Evolutionary conservation across 30 jellyfish, hydroid and myxozoan genomes (phyloP).

Genomic region (Aurelia aurita): DNA sequence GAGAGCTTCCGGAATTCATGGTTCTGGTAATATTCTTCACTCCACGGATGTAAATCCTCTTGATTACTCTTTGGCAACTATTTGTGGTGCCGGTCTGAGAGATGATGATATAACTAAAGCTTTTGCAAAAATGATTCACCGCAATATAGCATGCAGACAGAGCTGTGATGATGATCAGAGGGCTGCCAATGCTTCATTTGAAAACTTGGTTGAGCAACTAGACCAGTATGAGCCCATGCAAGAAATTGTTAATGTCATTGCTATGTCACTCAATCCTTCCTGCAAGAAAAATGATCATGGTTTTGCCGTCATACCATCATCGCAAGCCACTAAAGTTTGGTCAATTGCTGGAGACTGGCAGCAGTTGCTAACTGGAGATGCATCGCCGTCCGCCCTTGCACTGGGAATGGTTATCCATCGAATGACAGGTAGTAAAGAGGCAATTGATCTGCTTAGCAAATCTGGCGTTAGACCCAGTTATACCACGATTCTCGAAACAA

Average conservation of each 20-base stretch:
- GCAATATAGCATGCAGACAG: constrained; percentile 52
- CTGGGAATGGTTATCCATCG: constrained; percentile 53
- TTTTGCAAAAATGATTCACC: constrained; percentile 60
- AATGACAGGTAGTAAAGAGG: constrained; percentile 45
- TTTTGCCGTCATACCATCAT: constrained; percentile 45
- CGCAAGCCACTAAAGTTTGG: constrained; percentile 70
- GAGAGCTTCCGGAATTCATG: constrained; percentile 72
- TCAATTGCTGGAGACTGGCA: constrained; percentile 50
- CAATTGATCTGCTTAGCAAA: constrained; percentile 48
- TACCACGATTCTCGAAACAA: constrained; percentile 45
- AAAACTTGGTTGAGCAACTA: constrained; percentile 49
- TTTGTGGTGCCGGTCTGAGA: constrained; percentile 67
- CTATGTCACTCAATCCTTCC: constrained; percentile 65
- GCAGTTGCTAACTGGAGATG: constrained; percentile 49
- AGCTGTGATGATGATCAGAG: constrained; percentile 61
- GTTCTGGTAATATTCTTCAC: constrained; percentile 63
- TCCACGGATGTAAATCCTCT: constrained; percentile 70
- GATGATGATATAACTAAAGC: constrained; percentile 67
- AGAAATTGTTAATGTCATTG: constrained; percentile 55
- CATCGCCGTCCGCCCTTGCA: constrained; percentile 67
- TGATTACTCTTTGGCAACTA: constrained; percentile 67
- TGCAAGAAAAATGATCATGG: constrained; percentile 55
- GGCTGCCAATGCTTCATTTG: constrained; percentile 57
- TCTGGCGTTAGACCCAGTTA: constrained; percentile 62
- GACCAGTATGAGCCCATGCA: constrained; percentile 59